Base-by-base conservation (phyloP, 2,888 invertebrate genomes). In the Mayetiola destructor region DNA sequence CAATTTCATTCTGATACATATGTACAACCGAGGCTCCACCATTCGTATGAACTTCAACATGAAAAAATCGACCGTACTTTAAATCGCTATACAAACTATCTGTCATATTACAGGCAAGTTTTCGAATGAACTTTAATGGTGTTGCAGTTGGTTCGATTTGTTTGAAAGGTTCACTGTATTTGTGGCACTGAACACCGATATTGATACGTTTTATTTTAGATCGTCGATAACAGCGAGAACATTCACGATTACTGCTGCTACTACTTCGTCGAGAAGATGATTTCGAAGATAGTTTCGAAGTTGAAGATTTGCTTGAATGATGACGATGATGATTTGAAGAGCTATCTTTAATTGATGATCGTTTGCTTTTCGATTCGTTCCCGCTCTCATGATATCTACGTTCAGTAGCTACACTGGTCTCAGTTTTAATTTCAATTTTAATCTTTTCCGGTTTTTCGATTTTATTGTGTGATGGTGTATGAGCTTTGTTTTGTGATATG, bases 1-100 rank as follows among this genome's bases (percentile, higher is more conserved):
- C 82, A 39, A 96, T 83, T 70, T 96, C 93, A 62, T 91, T 85
- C 68, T 94, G 91, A 71, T 92, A 88, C 66, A 92, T 79, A 71
- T 92, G 91, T 29, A 97, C 79, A 16, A 93, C 85, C 30, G 85
- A 81, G 0, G 94, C 96, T 30, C 94, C 95, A 14, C 97, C 97
- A 74, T 97, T 97, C 0, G 92, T 85, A 70, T 95, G 90, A 1
- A 85, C 84, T 71, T 97, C 95, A 60, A 94, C 81, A 60, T 88
- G 85, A 73, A 94, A 88, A 65, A 83, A 81, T 63, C 82, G 79
- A 61, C 73, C 76, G 66, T 80, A 84, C 65, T 81, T 83, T n/a
- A 82, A 68, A 27, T 48, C 48, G 62, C 75, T 70, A 59, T 76
- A 75, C n/a, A 65, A 67, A 67, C 14, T 57, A 59, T 6, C 58